Base-by-base conservation (phyloP, 2,113 vertebrate genomes). In the Leucopternis melanops region DNA sequence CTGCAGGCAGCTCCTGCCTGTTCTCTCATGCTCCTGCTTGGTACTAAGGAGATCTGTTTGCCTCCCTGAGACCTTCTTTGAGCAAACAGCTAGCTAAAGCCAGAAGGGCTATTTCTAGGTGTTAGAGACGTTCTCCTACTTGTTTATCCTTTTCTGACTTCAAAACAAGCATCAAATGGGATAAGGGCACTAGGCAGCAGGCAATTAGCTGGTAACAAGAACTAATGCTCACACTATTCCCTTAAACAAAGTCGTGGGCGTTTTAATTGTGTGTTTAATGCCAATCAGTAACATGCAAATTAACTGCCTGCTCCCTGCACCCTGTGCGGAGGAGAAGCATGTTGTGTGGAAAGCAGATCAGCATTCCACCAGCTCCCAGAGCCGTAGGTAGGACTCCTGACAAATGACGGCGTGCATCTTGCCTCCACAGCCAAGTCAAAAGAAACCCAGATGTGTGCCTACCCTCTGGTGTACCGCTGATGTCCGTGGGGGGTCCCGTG, bases 401-500 rank as follows among this genome's bases (percentile, higher is more conserved):
- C 13, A 29, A 67, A 71, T 9, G 34, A 9, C 0, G 8, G 55
- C 1, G 0, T 27, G 50, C 49, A 13, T 13, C 66, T 54, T 6
- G 1, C 38, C 44, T 73, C 31, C 42, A 36, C 34, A 49, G 86
- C 26, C 55, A 47, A 81, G 75, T 13, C 54, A 21, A 6, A 66
- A 65, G 26, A 42, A 59, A 57, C 72, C 49, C 80, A n/a, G 79
- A 67, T 0, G 10, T n/a, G 49, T 83, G 32, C 97, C 94, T 95
- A 99, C 99, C 99, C 96, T 99, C 99, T 0, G 98, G 99, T 1
- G 98, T 99, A 66, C 99, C 99, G 36, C 99, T 99, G 95, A 98
- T 98, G 96, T 99, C 99, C 2, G 96, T 99, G 49, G 98, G 98
- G 1, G 99, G 99, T 11, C 99, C 99, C 0, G 99, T 99, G 86